Conservation (phyloP, 2,113 vertebrate genomes). For the Pollachius pollachius region DNA sequence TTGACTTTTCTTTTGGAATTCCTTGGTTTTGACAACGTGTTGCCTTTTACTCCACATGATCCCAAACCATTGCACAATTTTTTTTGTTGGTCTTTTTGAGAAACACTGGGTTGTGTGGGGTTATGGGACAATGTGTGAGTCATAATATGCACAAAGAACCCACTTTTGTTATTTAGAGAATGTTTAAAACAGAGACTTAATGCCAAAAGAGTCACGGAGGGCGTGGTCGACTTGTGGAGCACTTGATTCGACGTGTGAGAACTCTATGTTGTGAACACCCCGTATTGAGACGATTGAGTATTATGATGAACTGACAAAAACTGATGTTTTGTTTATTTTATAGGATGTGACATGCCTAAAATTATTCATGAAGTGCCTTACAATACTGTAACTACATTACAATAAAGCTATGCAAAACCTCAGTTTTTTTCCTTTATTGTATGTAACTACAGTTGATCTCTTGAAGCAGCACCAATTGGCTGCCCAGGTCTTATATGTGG, state of each 20-base stretch:
- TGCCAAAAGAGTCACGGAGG: slow-evolving; percentile 66
- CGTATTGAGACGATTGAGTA: slow-evolving; percentile 58
- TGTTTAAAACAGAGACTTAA: slow-evolving; percentile 71
- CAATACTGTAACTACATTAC: slow-evolving; percentile 82
- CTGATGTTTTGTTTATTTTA: slow-evolving; percentile 55
- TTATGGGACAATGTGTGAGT: slow-evolving; percentile 60
- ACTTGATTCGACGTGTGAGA: slow-evolving; percentile 46
- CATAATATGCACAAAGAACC: slow-evolving; percentile 75
- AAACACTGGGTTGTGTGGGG: slow-evolving; percentile 67
- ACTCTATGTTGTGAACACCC: slow-evolving; percentile 55
- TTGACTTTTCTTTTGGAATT: slow-evolving; percentile 18
- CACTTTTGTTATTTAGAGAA: slow-evolving; percentile 61
- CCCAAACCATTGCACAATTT: slow-evolving; percentile 75
- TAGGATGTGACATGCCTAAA: slow-evolving; percentile 67
- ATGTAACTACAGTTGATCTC: slow-evolving; percentile 65
- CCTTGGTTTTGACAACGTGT: slow-evolving; percentile 57
- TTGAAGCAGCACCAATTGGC: slow-evolving; percentile 58
- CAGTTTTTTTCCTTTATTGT: slow-evolving; percentile 75
- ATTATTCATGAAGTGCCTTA: slow-evolving; percentile 88
- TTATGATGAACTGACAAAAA: slow-evolving; percentile 41
- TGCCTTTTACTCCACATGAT: slow-evolving; percentile 73
- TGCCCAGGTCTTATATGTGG: slow-evolving; percentile 62
- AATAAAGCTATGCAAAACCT: slow-evolving; percentile 96
- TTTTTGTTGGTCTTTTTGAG: slow-evolving; percentile 49
- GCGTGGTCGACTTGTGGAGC: slow-evolving; percentile 50